Percentiles rank a stretch among this genome's conserved stretches.
phyloP scores from a whole-genome alignment of 2,888 invertebrate species.

The Candidula unifasciata region DNA sequence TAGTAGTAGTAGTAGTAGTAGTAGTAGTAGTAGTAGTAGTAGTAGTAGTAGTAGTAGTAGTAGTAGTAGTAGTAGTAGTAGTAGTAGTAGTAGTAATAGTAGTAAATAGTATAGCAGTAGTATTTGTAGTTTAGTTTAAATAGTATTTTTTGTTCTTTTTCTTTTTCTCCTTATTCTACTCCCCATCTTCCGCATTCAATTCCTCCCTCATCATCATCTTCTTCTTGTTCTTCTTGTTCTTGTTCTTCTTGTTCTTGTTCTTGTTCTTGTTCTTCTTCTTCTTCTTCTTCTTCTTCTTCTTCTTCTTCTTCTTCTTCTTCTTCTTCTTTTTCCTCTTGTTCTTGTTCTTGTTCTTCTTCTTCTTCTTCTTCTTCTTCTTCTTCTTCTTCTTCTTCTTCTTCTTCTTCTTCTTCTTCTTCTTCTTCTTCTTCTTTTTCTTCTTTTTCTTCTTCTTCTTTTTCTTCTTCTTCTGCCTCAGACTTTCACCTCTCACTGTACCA shows the following conservation, averaged over 20 bases:
- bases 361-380: background rate
- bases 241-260: slow-evolving; percentile 30
- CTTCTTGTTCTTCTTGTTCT: slow-evolving; percentile 12
- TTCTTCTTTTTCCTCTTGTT: slow-evolving; percentile 4
- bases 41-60: slow-evolving; percentile 29
- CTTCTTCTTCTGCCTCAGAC: too few species aligned
- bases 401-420: background rate
- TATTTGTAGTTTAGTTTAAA: too few species aligned
- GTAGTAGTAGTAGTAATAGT: background rate
- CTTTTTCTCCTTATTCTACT: slow-evolving; percentile 27
- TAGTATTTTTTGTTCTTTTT: slow-evolving; percentile 11
- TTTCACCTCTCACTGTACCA: too few species aligned
- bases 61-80: background rate
- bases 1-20: slow-evolving; percentile 39
- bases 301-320: slow-evolving; percentile 24
- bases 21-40: slow-evolving; percentile 26
- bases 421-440: background rate
- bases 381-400: background rate
- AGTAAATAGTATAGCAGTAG: slow-evolving; percentile 13
- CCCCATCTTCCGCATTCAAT: too few species aligned
- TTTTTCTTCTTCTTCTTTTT: too few species aligned
- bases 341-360: background rate
- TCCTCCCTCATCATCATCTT: too few species aligned
- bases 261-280: slow-evolving; percentile 27
- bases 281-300: slow-evolving; percentile 27